Evolutionary conservation across 2,113 vertebrate species (phyloP).

Genomic region (Mus spicilegus): DNA sequence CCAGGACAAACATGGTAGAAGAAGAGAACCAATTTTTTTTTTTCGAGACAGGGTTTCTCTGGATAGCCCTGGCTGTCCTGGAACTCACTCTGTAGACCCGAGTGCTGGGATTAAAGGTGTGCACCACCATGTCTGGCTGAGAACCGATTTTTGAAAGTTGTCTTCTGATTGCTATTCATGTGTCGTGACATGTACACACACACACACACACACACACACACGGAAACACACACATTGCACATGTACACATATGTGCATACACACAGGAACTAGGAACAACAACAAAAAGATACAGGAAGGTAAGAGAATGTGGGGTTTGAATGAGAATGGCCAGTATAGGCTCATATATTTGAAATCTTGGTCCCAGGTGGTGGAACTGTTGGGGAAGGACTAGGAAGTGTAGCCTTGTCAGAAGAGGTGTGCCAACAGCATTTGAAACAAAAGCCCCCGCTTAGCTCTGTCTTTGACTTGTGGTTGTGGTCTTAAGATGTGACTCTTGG

Average conservation of each 20-base stretch:
- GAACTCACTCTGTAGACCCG: no score
- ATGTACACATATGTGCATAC: neutral
- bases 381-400: neutral
- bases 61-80: no score
- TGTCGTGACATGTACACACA: neutral
- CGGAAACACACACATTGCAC: no score
- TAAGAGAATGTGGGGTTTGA: neutral
- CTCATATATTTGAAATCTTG: neutral
- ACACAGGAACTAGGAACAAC: neutral
- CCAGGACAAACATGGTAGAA: neutral
- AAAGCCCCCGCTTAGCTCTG: no score
- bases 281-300: neutral
- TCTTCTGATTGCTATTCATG: neutral
- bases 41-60: no score
- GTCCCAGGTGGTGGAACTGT: neutral
- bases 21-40: neutral
- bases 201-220: neutral
- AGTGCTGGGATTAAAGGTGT: no score
- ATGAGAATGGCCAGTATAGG: neutral
- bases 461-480: neutral
- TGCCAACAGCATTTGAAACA: neutral
- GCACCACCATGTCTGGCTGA: neutral
- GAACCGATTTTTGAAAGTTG: neutral
- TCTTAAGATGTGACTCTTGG: neutral
- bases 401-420: neutral